These are phyloP conservation scores for Anabacerthia variegaticeps DNA, from an alignment of 2,797 vertebrate genomes.

Conservation along the genomic window DNA sequence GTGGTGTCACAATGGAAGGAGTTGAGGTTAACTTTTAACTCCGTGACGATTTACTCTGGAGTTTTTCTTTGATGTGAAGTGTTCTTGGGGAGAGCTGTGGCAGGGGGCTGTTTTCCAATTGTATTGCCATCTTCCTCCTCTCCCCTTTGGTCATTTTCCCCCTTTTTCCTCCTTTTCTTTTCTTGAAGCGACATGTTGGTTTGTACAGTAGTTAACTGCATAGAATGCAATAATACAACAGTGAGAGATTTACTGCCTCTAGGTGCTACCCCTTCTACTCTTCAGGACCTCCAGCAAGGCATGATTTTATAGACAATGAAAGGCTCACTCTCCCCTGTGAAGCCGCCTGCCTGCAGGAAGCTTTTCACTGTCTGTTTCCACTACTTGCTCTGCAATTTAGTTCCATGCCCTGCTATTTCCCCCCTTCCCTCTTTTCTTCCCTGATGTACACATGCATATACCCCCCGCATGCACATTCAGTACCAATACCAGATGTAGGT, in stretches of 20 bases:
- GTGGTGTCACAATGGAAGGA: conserved; percentile 40
- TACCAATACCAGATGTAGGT: background rate
- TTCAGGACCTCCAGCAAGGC: conserved; percentile 66
- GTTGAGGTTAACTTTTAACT: conserved; percentile 51
- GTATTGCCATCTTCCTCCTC: conserved; percentile 12
- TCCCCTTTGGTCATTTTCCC: conserved; percentile 20
- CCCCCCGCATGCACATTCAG: background rate
- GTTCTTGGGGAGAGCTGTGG: conserved; percentile 9
- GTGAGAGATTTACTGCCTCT: conserved; percentile 53
- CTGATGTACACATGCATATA: background rate
- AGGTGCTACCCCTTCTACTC: conserved; percentile 47
- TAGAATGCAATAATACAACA: conserved; percentile 52
- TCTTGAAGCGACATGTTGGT: conserved; percentile 4
- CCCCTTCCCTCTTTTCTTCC: conserved; percentile 22
- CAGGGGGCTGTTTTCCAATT: conserved; percentile 3
- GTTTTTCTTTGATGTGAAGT: conserved; percentile 39
- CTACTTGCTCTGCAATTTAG: conserved; percentile 52
- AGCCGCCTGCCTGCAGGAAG: conserved; percentile 41
- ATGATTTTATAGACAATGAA: conserved; percentile 64
- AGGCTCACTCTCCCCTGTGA: conserved; percentile 47
- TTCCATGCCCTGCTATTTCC: conserved; percentile 56
- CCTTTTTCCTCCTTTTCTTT: conserved; percentile 20
- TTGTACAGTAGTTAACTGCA: conserved; percentile 48
- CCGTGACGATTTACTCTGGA: background rate
- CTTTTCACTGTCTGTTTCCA: conserved; percentile 66